Evolutionary conservation across 2,888 invertebrate genomes (phyloP), one percentile per base, ranked within the genome.

Genomic region (Nomada fabriciana): DNA sequence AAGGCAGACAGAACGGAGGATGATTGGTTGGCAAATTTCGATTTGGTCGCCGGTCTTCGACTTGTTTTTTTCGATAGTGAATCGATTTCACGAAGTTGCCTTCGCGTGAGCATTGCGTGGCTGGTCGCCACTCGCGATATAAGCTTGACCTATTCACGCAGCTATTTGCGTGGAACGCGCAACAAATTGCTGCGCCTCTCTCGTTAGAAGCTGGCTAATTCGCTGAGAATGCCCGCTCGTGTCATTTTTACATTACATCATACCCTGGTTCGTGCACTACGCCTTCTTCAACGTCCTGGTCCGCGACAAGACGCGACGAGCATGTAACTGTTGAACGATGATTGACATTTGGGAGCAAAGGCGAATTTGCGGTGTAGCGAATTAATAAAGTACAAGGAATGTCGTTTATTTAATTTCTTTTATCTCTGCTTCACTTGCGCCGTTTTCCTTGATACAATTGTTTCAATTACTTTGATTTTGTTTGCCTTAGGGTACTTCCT

Each of bases 181-280:
- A 77, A 80, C 84, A 83, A 84, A 84, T 83, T 83, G 83, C 80
- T 84, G 84, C 83, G 83, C 83, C 83, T 83, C 83, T 68, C 83
- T 76, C 68, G 73, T 79, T 79, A 83, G 64, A 25, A 83, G 69
- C 65, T 47, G 76, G 61, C 73, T 76, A 79, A 79, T 79, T 79
- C 69, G 79, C 47, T 42, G 53, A 70, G 53, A 63, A 52, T 64
- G 36, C 61, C 36, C 73, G 50, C 55, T 60, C 36, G 59, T 55
- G 76, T 79, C 36, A 64, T 55, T 82, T 79, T 77, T 82, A 11
- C 50, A 43, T 77, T 67, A 25, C 82, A 67, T 71, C 77, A 65
- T 65, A 20, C 18, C 29, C 13, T 15, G 53, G 36, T 57, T 67
- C 36, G 43, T 42, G 25, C 13, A 13, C 15, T 10, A 13, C 29